Conservation (phyloP, 2,797 vertebrate species). For the Enteromius trimaculatus region DNA sequence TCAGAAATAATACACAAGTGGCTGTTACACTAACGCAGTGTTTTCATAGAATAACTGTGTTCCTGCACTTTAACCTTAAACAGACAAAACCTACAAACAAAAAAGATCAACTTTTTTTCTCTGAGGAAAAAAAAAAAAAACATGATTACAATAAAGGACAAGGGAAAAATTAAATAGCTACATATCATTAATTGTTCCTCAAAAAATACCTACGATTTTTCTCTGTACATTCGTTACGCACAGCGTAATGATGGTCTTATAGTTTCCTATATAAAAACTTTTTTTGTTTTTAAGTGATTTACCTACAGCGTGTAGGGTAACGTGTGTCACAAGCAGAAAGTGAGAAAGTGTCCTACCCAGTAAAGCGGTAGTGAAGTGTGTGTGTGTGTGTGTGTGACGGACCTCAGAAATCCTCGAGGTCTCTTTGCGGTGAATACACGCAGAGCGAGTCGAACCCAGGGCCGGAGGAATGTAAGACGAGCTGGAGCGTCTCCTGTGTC, state of each 20-base stretch:
- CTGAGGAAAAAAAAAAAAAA: constrained; percentile 77
- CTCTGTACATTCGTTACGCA: constrained; percentile 99
- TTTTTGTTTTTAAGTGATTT: constrained; percentile 78
- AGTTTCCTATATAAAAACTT: constrained; percentile 96
- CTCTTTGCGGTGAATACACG: background rate
- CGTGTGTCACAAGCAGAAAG: constrained; percentile 82
- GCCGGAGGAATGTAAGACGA: constrained; percentile 82
- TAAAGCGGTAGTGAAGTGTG: constrained; percentile 82
- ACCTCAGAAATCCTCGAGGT: constrained; percentile 58
- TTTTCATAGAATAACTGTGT: constrained; percentile 93
- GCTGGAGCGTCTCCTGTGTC: constrained; percentile 67
- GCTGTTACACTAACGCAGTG: constrained; percentile 88
- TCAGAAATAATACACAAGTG: constrained; percentile 89
- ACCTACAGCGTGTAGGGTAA: constrained; percentile 91
- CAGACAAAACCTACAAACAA: constrained; percentile 87
- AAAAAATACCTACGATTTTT: constrained; percentile 99
- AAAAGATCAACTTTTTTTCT: constrained; percentile 99
- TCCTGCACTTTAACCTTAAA: constrained; percentile 96
- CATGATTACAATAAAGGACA: constrained; percentile 98
- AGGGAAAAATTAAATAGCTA: constrained; percentile 99
- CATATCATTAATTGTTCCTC: constrained; percentile 99
- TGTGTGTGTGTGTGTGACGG: constrained; percentile 41
- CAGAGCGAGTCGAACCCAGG: constrained; percentile 46
- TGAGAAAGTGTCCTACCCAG: constrained; percentile 79
- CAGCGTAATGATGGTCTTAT: constrained; percentile 99